Conservation (phyloP, 2,113 vertebrate genomes). For the Sus scrofa region DNA sequence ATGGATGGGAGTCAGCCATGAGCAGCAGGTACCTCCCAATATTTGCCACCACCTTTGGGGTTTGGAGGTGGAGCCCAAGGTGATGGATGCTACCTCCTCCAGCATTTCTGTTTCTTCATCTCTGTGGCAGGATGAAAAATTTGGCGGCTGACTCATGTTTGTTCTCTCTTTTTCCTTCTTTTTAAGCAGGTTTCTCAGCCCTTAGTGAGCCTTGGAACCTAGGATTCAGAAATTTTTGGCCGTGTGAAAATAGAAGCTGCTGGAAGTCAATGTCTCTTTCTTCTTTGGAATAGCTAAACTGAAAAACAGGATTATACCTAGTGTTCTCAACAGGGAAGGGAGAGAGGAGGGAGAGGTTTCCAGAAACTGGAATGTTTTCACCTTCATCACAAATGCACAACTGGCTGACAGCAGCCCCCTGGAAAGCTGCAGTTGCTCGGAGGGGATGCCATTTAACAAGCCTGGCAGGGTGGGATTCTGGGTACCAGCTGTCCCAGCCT, state of each 20-base stretch:
- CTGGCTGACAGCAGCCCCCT: not conserved
- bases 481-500: not conserved
- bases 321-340: not conserved
- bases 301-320: not conserved
- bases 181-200: conserved; percentile 9
- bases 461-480: not conserved
- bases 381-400: not conserved
- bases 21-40: not conserved
- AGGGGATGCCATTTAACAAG: not conserved
- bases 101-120: not conserved
- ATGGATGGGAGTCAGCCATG: not conserved
- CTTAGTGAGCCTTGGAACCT: not conserved
- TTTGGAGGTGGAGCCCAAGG: not conserved
- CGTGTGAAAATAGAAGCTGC: conserved; percentile 25
- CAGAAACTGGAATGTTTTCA: not conserved
- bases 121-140: conserved; percentile 12
- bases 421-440: not conserved
- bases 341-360: not conserved
- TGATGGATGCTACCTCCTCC: not conserved
- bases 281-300: conserved; percentile 8
- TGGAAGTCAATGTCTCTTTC: conserved; percentile 28
- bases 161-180: not conserved
- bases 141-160: not conserved
- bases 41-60: not conserved
- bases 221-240: not conserved